Evolutionary conservation across 1,140 invertebrate genomes (phyloP).

Genomic region (Brachionus asplanchnoidis): DNA sequence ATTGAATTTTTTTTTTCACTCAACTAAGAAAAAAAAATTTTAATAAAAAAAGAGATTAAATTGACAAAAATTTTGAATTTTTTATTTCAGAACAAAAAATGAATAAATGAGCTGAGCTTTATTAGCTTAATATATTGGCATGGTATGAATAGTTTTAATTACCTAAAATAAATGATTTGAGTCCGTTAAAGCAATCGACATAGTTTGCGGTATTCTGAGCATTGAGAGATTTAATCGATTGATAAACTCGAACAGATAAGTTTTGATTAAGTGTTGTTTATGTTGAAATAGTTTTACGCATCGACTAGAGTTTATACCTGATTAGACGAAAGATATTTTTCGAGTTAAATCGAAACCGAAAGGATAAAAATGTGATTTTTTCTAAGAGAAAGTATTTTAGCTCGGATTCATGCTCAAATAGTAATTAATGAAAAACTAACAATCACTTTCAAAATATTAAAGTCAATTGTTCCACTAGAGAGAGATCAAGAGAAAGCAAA

Average conservation of each 20-base stretch:
- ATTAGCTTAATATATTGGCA: background rate
- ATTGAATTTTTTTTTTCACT: too few relatives aligned
- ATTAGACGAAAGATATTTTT: slow-evolving; percentile 16
- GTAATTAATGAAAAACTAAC: slow-evolving; percentile 38
- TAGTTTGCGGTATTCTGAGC: background rate
- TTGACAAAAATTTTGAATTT: too few relatives aligned
- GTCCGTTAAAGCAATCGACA: background rate
- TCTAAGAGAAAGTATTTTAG: slow-evolving; percentile 9
- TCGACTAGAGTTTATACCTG: slow-evolving; percentile 17
- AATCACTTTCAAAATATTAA: slow-evolving; percentile 24
- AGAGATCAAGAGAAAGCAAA: background rate
- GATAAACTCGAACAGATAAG: slow-evolving; percentile 6
- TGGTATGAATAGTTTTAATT: background rate
- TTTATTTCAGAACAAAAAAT: background rate
- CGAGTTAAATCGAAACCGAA: background rate
- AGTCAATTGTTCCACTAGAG: background rate
- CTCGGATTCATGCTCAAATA: background rate
- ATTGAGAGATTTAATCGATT: slow-evolving; percentile 20
- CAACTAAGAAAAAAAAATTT: too few relatives aligned
- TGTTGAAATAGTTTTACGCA: slow-evolving; percentile 12
- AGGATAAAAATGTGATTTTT: slow-evolving; percentile 15
- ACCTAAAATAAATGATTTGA: background rate
- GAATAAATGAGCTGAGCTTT: background rate
- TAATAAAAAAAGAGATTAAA: too few relatives aligned
- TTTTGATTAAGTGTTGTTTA: background rate